Conservation (phyloP, 2,888 invertebrate genomes). For the Cyrtodaria siliqua region DNA sequence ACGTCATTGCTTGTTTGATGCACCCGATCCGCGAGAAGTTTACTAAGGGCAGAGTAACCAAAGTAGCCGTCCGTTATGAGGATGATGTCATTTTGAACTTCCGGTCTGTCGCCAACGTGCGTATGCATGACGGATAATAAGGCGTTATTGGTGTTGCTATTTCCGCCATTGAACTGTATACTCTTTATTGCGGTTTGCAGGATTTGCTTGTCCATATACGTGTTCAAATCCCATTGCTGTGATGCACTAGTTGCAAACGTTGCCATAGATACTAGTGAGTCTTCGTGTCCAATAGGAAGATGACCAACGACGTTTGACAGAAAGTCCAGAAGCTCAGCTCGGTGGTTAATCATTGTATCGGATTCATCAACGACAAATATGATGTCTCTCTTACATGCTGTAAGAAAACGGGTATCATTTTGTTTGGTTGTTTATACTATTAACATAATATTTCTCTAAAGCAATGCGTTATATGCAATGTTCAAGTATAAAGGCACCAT, state of each 20-base stretch:
- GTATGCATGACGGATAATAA: too few relatives aligned
- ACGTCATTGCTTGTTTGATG: slow-evolving; percentile 1
- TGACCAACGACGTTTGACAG: slow-evolving; percentile 5
- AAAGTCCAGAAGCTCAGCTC: neutral
- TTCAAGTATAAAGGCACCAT: too few relatives aligned
- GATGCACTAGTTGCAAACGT: slow-evolving; percentile 6
- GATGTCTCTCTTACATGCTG: slow-evolving; percentile 25
- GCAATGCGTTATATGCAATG: too few relatives aligned
- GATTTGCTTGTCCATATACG: neutral
- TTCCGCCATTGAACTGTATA: slow-evolving; percentile 1
- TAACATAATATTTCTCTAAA: too few relatives aligned
- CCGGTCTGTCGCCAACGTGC: slow-evolving; percentile 15
- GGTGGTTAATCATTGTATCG: neutral
- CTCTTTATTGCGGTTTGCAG: slow-evolving; percentile 10
- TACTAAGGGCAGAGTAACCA: too few relatives aligned
- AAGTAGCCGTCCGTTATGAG: slow-evolving; percentile 22
- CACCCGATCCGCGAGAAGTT: neutral
- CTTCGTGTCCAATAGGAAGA: neutral
- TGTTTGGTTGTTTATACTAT: too few relatives aligned
- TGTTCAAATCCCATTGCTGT: slow-evolving; percentile 12
- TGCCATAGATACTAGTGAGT: slow-evolving; percentile 22
- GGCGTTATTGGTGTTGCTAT: slow-evolving; percentile 7
- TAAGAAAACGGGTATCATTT: too few relatives aligned
- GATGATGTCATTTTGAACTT: slow-evolving; percentile 11
- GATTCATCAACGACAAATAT: slow-evolving; percentile 32